A percentile compares a stretch with the other conserved stretches of the same genome.
phyloP scores from a whole-genome alignment of 2,797 vertebrate species.

The Phyllotis vaccarum region DNA sequence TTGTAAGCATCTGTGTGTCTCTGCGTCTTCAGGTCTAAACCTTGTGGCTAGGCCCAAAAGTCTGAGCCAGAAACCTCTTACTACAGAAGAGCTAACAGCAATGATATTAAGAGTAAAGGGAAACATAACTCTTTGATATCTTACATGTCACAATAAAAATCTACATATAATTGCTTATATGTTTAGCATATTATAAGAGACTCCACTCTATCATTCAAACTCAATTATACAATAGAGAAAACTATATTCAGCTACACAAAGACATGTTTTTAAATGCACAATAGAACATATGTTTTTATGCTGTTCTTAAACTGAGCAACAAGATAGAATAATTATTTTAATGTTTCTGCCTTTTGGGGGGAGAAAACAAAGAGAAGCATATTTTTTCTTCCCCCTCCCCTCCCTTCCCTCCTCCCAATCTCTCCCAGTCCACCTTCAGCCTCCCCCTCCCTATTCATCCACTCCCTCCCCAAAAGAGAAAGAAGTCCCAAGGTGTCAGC shows the following conservation, averaged over 20 bases:
- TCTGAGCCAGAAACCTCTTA: too few relatives aligned
- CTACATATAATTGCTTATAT: background rate
- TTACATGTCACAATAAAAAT: background rate
- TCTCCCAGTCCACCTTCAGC: too few relatives aligned
- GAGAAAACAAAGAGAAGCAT: too few relatives aligned
- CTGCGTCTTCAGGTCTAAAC: too few relatives aligned
- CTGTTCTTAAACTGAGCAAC: slow-evolving; percentile 16
- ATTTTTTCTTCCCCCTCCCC: too few relatives aligned
- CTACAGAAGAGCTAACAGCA: background rate
- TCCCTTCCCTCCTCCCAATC: too few relatives aligned
- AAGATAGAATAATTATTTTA: slow-evolving; percentile 47
- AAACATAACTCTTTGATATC: background rate
- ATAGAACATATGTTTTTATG: background rate
- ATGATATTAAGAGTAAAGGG: background rate
- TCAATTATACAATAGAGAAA: background rate
- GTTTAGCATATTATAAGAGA: background rate
- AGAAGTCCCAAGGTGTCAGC: too few relatives aligned
- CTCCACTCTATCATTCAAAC: background rate
- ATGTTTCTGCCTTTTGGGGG: too few relatives aligned
- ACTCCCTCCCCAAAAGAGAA: too few relatives aligned
- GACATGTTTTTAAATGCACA: background rate
- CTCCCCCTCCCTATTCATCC: too few relatives aligned
- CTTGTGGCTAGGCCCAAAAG: too few relatives aligned
- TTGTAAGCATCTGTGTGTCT: too few relatives aligned
- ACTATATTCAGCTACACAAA: background rate